phyloP scores from a whole-genome alignment of 2,888 invertebrate genomes.

The Mimumesa dahlbomi region DNA sequence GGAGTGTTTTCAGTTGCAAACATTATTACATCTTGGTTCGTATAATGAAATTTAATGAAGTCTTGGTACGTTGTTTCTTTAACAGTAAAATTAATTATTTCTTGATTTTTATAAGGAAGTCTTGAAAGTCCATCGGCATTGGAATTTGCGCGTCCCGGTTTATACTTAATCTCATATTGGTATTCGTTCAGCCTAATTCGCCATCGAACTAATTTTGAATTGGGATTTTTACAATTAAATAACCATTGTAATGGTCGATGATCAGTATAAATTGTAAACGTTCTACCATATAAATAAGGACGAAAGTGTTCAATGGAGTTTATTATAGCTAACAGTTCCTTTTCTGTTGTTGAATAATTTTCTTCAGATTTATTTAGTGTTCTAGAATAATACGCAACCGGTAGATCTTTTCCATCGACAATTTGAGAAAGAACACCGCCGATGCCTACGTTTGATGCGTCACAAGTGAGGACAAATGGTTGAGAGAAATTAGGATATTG shows the following conservation, averaged over 20 bases:
- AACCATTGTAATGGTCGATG: too few species aligned
- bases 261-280: conserved; percentile 11
- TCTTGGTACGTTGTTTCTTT: too few species aligned
- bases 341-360: conserved; percentile 21
- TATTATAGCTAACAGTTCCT: conserved; percentile 8
- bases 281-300: conserved; percentile 15
- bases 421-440: too few species aligned
- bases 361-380: conserved; percentile 8
- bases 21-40: too few species aligned
- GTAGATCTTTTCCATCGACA: too few species aligned
- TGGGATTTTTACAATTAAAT: too few species aligned
- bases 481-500: background rate
- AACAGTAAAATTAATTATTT: background rate
- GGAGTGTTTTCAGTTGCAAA: too few species aligned
- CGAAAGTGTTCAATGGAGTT: too few species aligned
- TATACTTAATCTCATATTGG: conserved; percentile 18
- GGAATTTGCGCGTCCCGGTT: conserved; percentile 2
- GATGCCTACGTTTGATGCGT: too few species aligned
- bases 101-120: background rate
- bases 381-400: conserved; percentile 12
- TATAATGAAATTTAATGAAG: too few species aligned
- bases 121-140: conserved; percentile 20
- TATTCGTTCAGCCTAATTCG: conserved; percentile 1
- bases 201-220: conserved; percentile 24
- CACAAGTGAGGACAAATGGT: background rate